Percentiles rank a stretch among this genome's conserved stretches.
Conservation (phyloP, 1,140 invertebrate genomes). For the Ctenoplectra terminalis region DNA sequence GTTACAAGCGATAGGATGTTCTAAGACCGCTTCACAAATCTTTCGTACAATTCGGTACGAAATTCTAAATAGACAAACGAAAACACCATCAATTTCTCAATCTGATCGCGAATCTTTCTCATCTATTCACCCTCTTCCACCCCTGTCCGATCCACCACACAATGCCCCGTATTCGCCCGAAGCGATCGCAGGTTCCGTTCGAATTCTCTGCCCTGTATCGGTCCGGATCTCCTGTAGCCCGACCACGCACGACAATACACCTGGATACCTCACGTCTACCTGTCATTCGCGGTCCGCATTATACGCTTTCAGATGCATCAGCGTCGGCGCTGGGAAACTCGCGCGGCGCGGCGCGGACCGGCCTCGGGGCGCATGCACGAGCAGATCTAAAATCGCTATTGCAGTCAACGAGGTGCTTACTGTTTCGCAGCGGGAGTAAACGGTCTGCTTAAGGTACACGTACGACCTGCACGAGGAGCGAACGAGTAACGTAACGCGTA, state of each 20-base stretch:
- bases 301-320: conserved; percentile 48
- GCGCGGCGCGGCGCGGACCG: not conserved
- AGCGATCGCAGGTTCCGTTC: not conserved
- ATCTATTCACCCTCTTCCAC: no score
- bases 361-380: not conserved
- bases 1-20: no score
- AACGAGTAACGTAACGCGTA: conserved; percentile 69
- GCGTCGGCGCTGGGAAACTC: conserved; percentile 26
- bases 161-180: not conserved
- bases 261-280: conserved; percentile 7
- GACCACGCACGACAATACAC: conserved; percentile 33
- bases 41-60: no score
- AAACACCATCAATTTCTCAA: no score
- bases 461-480: conserved; percentile 57
- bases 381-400: conserved; percentile 71
- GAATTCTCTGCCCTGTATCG: conserved; percentile 20
- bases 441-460: conserved; percentile 58
- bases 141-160: not conserved
- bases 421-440: conserved; percentile 64
- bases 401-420: conserved; percentile 64
- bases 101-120: no score
- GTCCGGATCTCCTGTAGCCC: not conserved
- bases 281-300: conserved; percentile 46
- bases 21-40: no score
- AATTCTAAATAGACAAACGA: no score